A percentile compares a stretch with the other conserved stretches of the same genome.
These are phyloP conservation scores for Falco columbarius DNA, from an alignment of 2,797 vertebrate genomes.

Conservation along the genomic window DNA sequence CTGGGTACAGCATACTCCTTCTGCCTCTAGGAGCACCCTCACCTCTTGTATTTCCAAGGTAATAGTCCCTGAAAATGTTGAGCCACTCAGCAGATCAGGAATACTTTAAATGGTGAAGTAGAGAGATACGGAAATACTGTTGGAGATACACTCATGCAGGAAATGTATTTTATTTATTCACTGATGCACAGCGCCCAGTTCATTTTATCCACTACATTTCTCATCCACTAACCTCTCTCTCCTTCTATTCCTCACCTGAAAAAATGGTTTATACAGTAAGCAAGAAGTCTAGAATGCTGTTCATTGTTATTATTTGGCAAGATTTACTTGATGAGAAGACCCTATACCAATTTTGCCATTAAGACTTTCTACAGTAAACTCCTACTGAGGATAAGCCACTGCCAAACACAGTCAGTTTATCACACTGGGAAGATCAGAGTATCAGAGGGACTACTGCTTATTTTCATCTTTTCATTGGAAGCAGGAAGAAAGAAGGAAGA, in stretches of 20 bases:
- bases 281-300: neutral
- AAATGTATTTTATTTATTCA: constrained; percentile 16
- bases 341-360: neutral
- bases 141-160: neutral
- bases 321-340: neutral
- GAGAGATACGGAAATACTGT: neutral
- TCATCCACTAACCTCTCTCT: neutral
- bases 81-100: neutral
- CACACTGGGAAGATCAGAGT: neutral
- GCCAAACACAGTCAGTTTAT: neutral
- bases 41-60: neutral
- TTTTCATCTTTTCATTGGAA: neutral
- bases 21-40: neutral
- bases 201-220: neutral
- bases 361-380: neutral
- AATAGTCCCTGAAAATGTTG: neutral
- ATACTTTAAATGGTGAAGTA: neutral
- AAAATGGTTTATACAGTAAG: neutral
- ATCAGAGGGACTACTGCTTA: neutral
- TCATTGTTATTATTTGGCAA: neutral
- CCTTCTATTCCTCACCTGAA: neutral
- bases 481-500: neutral
- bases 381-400: neutral
- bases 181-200: neutral
- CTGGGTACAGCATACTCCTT: neutral